Conservation (phyloP, 1,140 invertebrate genomes). For the Laupala kohalensis region DNA sequence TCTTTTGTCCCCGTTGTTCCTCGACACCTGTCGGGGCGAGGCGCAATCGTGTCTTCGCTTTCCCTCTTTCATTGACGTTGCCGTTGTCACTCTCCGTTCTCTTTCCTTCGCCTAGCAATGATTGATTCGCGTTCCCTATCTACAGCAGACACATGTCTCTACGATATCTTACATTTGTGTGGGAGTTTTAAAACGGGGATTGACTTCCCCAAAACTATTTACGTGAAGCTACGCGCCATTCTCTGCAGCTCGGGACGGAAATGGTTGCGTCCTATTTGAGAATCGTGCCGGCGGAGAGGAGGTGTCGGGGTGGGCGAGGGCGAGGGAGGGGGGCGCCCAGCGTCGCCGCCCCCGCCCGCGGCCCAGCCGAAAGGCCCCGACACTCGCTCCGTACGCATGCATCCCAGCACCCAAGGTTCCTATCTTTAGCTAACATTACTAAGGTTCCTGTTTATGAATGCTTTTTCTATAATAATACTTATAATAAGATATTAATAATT, state of each 20-base stretch:
- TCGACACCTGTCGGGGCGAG: not conserved
- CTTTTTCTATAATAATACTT: slow-evolving; percentile 22
- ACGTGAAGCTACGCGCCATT: not conserved
- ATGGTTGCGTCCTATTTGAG: slow-evolving; percentile 2
- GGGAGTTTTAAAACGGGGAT: not conserved
- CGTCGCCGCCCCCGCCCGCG: no score
- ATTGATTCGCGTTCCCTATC: not conserved
- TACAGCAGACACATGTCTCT: not conserved
- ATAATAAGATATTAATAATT: slow-evolving; percentile 22
- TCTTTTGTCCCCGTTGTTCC: not conserved
- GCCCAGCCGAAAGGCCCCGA: not conserved
- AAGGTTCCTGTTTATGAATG: slow-evolving; percentile 31
- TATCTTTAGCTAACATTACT: slow-evolving; percentile 31
- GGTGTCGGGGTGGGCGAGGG: not conserved
- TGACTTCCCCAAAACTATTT: not conserved
- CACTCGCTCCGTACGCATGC: slow-evolving; percentile 12
- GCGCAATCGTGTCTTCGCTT: no score
- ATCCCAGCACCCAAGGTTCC: slow-evolving; percentile 31
- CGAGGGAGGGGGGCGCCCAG: not conserved
- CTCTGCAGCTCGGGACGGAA: slow-evolving; percentile 3
- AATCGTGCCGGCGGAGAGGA: slow-evolving; percentile 11
- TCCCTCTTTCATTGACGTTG: no score
- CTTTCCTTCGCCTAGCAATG: not conserved
- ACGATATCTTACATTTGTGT: not conserved
- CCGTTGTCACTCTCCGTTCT: no score